Base-by-base conservation (phyloP, 1,140 invertebrate genomes). In the Saxidomus purpurata region DNA sequence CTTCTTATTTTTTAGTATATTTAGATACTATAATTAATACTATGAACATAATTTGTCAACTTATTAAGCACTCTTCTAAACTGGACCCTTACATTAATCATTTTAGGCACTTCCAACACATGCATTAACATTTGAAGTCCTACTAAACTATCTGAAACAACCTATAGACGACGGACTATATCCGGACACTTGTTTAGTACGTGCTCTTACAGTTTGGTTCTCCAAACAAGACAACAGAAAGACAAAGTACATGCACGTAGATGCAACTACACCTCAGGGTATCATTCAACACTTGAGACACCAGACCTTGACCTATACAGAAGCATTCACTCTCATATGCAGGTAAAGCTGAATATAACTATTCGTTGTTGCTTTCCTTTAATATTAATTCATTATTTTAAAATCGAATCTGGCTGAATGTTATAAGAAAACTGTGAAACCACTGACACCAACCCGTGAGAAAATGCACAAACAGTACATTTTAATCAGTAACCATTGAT, bases 121-220 rank as follows among this genome's bases (percentile, higher is more conserved):
- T 40, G n/a, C 63, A 28, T 17, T 19, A n/a, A 36, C 63, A 0
- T 85, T 85, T 38, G 19, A 25, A n/a, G 83, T 38, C 15, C 43
- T 85, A 49, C 22, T 85, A 4, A 25, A 43, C 22, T 76, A 71
- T 31, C 36, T 85, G 11, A 71, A 67, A 36, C 67, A 85, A 31
- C 83, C 67, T 22, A 85, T 85, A n/a, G n/a, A 69, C 40, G 59
- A 69, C 17, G 63, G 25, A 36, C 28, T 40, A 17, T 69, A 71
- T 36, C 83, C 83, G 0, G 34, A 85, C 43, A 85, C 83, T 2
- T 85, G 69, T 55, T n/a, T 85, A 38, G 83, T 74, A 17, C 63
- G 83, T 34, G 83, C 83, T 4, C 40, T 85, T 25, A 85, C 69
- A 15, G 47, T 85, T 22, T 85, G 83, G 83, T 76, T 85, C 15